Evolutionary conservation across 2,113 vertebrate genomes (phyloP), one percentile per base, ranked within the genome.

Genomic region (Blennius ocellaris): DNA sequence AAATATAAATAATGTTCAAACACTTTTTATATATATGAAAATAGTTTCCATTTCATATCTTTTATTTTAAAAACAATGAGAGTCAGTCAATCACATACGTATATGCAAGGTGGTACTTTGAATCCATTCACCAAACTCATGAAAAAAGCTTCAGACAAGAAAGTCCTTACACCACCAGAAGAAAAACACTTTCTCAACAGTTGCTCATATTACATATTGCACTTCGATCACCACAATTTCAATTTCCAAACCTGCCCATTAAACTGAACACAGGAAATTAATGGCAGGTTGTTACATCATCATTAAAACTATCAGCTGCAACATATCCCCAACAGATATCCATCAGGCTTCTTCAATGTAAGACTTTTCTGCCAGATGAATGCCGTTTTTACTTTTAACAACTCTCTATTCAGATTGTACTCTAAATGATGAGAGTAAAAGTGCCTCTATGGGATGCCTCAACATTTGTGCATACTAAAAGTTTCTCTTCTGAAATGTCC

Each of bases 181-280:
- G 54, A 55, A 62, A 64, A 50, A 14, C 30, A 0, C 41, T 43
- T 58, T n/a, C n/a, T n/a, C 58, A 50, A 81, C 76, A 73, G 37
- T 76, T 67, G 52, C 9, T 76, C 67, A 52, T 8, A 75, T 81
- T 75, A 85, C 81, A 90, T 98, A 97, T 95, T 96, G 95, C 95
- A 97, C 95, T 94, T 90, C 73, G 82, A 92, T 93, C 89, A 91
- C 62, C 87, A 92, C 90, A 89, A 89, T 73, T 73, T 74, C 86
- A 93, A 65, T 9, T 9, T 82, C 64, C 14, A 54, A 68, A 49
- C 69, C 62, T 71, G 51, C 61, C 44, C 72, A 77, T 53, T 60
- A 56, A 81, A 60, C 30, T 54, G 1, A 86, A 84, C 14, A 62
- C 30, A 44, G 15, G 57, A 72, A 59, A 67, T 50, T 6, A 73